Base-by-base conservation (phyloP, 1,140 invertebrate species). In the Pseudachorutes palmiensis region DNA sequence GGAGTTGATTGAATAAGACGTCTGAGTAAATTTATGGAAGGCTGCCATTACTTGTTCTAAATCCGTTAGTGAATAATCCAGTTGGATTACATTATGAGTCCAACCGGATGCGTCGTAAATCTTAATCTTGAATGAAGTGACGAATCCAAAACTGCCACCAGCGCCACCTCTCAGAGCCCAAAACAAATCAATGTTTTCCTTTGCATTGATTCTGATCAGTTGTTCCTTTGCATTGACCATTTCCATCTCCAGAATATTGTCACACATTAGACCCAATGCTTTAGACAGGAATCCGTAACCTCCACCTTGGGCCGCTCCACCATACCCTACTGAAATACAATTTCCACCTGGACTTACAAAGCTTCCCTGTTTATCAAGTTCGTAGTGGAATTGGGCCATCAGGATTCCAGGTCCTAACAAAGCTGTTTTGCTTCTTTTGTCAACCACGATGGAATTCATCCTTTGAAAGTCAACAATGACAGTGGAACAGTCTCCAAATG, bases 241-340 rank as follows among this genome's bases (percentile, higher is more conserved):
- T 33, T 61, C 59, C 29, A 61, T 33, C 24, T 30, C 59, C 2
- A 61, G 28, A 12, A 61, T 24, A 61, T 61, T 61, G 59, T 61
- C 59, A 16, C 14, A 9, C 29, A 33, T 30, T 19, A 61, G 24
- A 9, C 59, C 59, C 14, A 22, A 32, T 62, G 9, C 41, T 51
- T 64, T 49, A 14, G 36, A 45, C 19, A 45, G 9, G 36, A 12
- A 45, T 45, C 36, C 36, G 36, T 45, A 45, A 45, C 36, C 36
- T 45, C 36, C 36, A 19, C 36, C 36, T 12, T 12, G 36, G 36
- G 9, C 36, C 19, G 36, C 36, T 12, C 36, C 36, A 45, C 36
- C 36, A 19, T 45, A 45, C 9, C 36, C 36, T 12, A 45, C 36
- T 9, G 36, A 45, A 45, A 45, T 9, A 19, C 36, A 45, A 9